Base-by-base conservation (phyloP, 2,888 invertebrate genomes). In the Atethmia centrago region DNA sequence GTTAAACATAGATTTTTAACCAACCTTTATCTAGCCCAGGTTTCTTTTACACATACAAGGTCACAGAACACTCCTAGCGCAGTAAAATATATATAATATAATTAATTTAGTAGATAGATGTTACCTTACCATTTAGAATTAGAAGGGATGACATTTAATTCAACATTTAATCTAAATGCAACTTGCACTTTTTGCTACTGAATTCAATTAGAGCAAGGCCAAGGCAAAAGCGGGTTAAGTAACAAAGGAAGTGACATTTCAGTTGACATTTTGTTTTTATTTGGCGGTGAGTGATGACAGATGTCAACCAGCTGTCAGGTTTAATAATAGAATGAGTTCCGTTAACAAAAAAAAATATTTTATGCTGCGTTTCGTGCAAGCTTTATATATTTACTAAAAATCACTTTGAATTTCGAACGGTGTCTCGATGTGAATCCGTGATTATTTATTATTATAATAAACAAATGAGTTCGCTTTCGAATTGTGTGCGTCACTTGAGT, bases 181-280 rank as follows among this genome's bases (percentile, higher is more conserved):
- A 40, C n/a, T 63, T 62, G 25, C 56, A 28, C 42, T 83, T 68
- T 83, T 81, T 81, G 74, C 64, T 42, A 28, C 21, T 45, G 42
- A 74, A 16, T 49, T 16, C 21, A 69, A 80, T 72, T 59, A 53
- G 76, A 55, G 58, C 82, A 79, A 83, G 79, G 72, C 61, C 64
- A 64, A n/a, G 31, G 49, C 40, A 68, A 51, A 58, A 70, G n/a
- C 53, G 31, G 42, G 19, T 63, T 74, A 36, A 25, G 40, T 73
- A 59, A 74, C 56, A 59, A 51, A 63, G 78, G 78, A 84, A 81
- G 59, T 85, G 81, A 74, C 73, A 83, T 79, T 85, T 74, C 21
- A 58, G 70, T 31, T 73, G 81, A 72, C 71, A 81, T 85, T 83
- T 68, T n/a, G 58, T 64, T 78, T 75, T 80, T 71, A 62, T 31